Percentiles rank a stretch among this genome's conserved stretches.
phyloP scores from a whole-genome alignment of 2,797 vertebrate genomes.

The Potorous gilbertii region DNA sequence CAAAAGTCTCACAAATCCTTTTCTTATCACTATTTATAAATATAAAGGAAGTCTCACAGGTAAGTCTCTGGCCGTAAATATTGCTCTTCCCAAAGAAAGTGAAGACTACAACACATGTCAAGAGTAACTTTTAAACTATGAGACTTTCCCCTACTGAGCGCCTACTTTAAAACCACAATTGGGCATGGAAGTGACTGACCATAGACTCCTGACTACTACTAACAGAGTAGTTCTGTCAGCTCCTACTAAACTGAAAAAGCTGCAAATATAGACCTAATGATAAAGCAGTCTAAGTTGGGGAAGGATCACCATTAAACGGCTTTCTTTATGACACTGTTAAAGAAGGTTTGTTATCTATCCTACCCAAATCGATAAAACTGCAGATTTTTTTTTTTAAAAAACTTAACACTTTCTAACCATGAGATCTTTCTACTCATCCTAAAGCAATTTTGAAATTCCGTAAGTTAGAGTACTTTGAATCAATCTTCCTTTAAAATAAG shows the following conservation, averaged over 20 bases:
- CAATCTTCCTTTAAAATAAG: slow-evolving; percentile 48
- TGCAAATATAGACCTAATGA: not conserved
- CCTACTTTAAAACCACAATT: not conserved
- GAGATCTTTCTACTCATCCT: slow-evolving; percentile 30
- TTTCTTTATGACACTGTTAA: not conserved
- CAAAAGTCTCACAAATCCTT: not conserved
- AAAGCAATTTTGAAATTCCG: slow-evolving; percentile 32
- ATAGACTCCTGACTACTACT: not conserved
- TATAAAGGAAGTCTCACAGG: not conserved
- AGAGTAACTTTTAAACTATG: not conserved
- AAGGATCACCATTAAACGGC: not conserved
- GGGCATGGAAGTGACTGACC: not conserved
- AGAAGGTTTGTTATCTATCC: not conserved
- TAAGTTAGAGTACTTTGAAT: slow-evolving; percentile 26
- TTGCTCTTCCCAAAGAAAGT: not conserved
- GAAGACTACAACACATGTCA: not conserved
- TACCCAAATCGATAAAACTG: not conserved
- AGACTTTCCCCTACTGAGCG: not conserved
- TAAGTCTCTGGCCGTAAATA: not conserved
- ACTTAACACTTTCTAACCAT: not conserved
- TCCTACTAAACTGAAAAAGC: not conserved
- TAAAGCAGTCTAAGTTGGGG: not conserved
- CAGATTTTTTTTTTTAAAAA: not conserved
- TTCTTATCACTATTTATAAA: not conserved
- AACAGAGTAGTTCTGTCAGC: not conserved